A percentile compares a stretch with the other conserved stretches of the same genome.
Conservation (phyloP, 2,888 invertebrate species). For the Ceratothoa steindachneri region DNA sequence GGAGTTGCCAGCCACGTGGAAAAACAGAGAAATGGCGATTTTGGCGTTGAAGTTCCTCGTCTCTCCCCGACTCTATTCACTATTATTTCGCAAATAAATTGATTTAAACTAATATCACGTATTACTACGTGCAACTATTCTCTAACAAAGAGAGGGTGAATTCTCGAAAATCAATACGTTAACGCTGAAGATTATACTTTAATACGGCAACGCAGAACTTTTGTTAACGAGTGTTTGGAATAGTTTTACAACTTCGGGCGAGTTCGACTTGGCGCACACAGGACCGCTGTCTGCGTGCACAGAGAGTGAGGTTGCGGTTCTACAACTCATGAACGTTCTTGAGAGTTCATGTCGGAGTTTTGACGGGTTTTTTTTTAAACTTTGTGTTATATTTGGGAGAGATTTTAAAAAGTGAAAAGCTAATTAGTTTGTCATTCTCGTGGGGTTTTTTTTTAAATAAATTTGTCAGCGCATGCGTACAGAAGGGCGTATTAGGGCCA, state of each 20-base stretch:
- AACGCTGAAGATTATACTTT: slow-evolving; percentile 5
- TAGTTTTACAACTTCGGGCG: slow-evolving; percentile 4
- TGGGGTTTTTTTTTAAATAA: too few species aligned
- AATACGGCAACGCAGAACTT: slow-evolving; percentile 4
- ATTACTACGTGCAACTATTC: neutral
- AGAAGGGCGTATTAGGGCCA: too few species aligned
- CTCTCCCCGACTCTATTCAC: neutral
- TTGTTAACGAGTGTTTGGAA: slow-evolving; percentile 6
- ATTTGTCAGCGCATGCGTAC: too few species aligned
- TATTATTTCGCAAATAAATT: neutral
- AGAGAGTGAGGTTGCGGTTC: too few species aligned
- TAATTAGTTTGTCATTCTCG: too few species aligned
- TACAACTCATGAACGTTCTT: too few species aligned
- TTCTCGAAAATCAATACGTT: slow-evolving; percentile 9
- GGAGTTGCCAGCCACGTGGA: neutral
- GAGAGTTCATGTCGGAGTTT: too few species aligned
- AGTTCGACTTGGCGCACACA: neutral
- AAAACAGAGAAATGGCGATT: neutral
- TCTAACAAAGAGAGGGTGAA: neutral
- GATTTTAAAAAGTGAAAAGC: too few species aligned
- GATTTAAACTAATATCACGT: neutral
- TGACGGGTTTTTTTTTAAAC: too few species aligned
- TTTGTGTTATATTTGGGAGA: too few species aligned
- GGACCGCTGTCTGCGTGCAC: too few species aligned
- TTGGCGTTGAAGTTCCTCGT: neutral